Evolutionary conservation across 2,888 invertebrate genomes (phyloP), one percentile per base, ranked within the genome.

Genomic region (Neocrepidodera transversa): DNA sequence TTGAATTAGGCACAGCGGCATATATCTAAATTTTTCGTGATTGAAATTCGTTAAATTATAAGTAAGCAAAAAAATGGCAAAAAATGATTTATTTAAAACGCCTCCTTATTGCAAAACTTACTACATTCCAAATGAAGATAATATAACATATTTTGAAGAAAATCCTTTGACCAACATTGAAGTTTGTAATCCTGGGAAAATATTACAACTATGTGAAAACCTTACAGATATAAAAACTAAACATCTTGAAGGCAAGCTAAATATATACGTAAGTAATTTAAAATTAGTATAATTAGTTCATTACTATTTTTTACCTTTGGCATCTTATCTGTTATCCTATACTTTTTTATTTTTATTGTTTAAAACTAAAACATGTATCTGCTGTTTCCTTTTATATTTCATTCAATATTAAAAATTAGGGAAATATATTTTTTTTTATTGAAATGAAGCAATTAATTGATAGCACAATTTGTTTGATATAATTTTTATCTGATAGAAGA

Each of bases 181-280:
- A 72, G 74, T 80, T 36, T 85, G 83, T 58, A 84, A 86, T 71
- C 85, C 86, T 3, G 83, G 82, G 6, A 83, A 83, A 76, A 79
- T 86, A 62, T 73, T 86, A 60, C 80, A 82, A 60, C 76, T 86
- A 47, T 79, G 83, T 23, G 82, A 84, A 77, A 81, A 76, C 64
- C 76, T 87, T 4, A 80, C 77, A 30, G 84, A 85, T 56, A 80
- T 80, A 11, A 76, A 71, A 56, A 82, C 82, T 54, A 76, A 79
- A 43, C 78, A 80, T 49, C 74, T 87, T 16, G 86, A 87, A 75
- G 80, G 80, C 14, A 85, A 83, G 79, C 78, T 87, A 45, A 88
- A 88, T 74, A 74, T 72, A 65, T 87, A 86, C 69, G 87, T 87
- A 78, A 80, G 82, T 80, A 40, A 26, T 16, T 40, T 35, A 26